These are phyloP conservation scores for Sciaenops ocellatus DNA, from an alignment of 2,797 vertebrate species.

Conservation along the genomic window DNA sequence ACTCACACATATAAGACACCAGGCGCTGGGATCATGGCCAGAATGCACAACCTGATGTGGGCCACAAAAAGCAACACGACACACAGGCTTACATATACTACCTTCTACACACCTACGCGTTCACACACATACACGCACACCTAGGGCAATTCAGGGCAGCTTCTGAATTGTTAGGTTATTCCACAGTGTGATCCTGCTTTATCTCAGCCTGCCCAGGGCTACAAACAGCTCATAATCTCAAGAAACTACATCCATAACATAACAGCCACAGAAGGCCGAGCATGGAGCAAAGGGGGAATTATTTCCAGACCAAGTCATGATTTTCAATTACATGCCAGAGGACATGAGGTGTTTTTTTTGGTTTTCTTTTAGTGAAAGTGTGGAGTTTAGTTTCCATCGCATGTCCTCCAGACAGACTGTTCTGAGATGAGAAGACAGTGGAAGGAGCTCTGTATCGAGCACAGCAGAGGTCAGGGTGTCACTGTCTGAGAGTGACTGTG, in stretches of 20 bases:
- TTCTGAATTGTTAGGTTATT: slow-evolving; percentile 46
- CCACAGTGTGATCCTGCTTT: slow-evolving; percentile 35
- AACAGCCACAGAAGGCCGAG: slow-evolving; percentile 42
- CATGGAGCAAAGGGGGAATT: slow-evolving; percentile 42
- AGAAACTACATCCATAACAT: slow-evolving; percentile 53
- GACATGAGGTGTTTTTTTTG: slow-evolving; percentile 5
- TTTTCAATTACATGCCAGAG: slow-evolving; percentile 44
- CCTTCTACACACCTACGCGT: slow-evolving; percentile 23
- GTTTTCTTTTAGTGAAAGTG: slow-evolving; percentile 2
- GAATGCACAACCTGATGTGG: slow-evolving; percentile 37
- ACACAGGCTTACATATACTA: slow-evolving; percentile 22
- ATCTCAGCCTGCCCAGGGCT: slow-evolving; percentile 45
- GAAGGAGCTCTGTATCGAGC: slow-evolving; percentile 28
- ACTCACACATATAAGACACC: slow-evolving; percentile 2
- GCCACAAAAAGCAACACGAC: slow-evolving; percentile 23
- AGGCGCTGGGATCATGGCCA: slow-evolving; percentile 26
- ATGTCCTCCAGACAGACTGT: slow-evolving; percentile 44
- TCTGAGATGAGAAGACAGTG: slow-evolving; percentile 41
- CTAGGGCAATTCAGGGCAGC: slow-evolving; percentile 12
- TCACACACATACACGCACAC: slow-evolving; percentile 10
- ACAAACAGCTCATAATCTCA: slow-evolving; percentile 50
- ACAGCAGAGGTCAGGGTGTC: slow-evolving; percentile 58
- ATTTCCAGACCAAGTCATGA: slow-evolving; percentile 30
- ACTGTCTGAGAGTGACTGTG: slow-evolving; percentile 33
- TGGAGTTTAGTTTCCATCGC: slow-evolving; percentile 20